Evolutionary conservation across 2,797 vertebrate species (phyloP).

Genomic region (Champsocephalus esox): DNA sequence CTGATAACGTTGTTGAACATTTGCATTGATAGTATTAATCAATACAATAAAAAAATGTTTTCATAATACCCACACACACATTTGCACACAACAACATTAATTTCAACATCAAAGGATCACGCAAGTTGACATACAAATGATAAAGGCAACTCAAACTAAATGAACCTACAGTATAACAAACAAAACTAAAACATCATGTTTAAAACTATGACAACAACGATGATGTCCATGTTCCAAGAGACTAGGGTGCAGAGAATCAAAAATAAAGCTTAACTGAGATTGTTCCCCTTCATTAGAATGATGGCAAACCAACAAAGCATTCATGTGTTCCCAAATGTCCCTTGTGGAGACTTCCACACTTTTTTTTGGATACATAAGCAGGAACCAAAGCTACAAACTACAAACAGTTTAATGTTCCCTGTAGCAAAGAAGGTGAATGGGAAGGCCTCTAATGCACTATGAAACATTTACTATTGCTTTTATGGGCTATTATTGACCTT

Average conservation of each 20-base stretch:
- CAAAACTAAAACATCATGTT: not conserved
- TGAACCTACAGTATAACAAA: not conserved
- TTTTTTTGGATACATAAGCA: conserved; percentile 46
- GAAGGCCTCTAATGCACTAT: conserved; percentile 20
- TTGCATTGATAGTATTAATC: too few relatives aligned
- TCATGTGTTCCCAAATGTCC: conserved; percentile 39
- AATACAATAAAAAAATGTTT: too few relatives aligned
- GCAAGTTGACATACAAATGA: too few relatives aligned
- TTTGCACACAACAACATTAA: too few relatives aligned
- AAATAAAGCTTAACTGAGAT: conserved; percentile 31
- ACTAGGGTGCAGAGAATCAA: conserved; percentile 13
- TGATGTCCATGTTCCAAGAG: conserved; percentile 21
- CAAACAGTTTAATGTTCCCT: conserved; percentile 28
- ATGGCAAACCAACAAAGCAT: conserved; percentile 46
- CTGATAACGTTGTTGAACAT: too few relatives aligned
- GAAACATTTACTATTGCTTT: conserved; percentile 23
- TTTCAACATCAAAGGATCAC: too few relatives aligned
- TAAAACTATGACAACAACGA: not conserved
- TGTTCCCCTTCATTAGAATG: conserved; percentile 13
- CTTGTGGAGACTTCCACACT: conserved; percentile 33
- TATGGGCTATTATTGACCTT: conserved; percentile 13
- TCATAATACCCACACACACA: too few relatives aligned
- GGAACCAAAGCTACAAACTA: conserved; percentile 17
- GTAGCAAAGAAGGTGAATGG: conserved; percentile 10
- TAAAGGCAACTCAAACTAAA: not conserved